A percentile compares a stretch with the other conserved stretches of the same genome.
Evolutionary conservation across 2,113 vertebrate species (phyloP).

Genomic region (Corynorhinus townsendii): DNA sequence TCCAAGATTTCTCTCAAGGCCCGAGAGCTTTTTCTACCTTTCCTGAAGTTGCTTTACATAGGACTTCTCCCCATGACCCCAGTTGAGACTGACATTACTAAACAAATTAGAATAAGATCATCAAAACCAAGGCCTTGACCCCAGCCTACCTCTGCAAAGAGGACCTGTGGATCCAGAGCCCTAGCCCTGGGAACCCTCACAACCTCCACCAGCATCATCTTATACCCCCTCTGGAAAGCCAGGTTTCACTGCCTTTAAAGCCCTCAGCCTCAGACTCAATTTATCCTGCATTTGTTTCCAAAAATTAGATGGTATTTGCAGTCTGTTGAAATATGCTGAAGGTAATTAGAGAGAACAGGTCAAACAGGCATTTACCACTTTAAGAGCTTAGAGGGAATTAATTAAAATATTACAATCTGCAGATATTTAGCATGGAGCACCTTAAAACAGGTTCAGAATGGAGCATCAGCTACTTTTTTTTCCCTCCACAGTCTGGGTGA

Average conservation of each 20-base stretch:
- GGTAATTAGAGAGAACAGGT: constrained; percentile 61
- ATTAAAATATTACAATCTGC: constrained; percentile 75
- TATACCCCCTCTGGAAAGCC: constrained; percentile 63
- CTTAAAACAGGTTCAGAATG: not conserved
- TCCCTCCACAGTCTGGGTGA: not conserved
- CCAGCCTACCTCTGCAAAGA: not conserved
- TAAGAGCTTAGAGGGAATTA: constrained; percentile 73
- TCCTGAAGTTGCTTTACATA: not conserved
- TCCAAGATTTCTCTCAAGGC: not conserved
- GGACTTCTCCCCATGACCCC: too few species aligned
- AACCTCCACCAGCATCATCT: constrained; percentile 55
- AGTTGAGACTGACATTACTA: not conserved
- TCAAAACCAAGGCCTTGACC: not conserved
- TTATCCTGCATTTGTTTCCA: constrained; percentile 75
- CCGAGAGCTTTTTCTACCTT: not conserved
- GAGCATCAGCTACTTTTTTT: not conserved
- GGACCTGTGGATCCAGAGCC: constrained; percentile 8
- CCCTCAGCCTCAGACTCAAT: constrained; percentile 75
- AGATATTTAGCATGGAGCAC: constrained; percentile 61
- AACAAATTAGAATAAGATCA: not conserved
- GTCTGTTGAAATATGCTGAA: constrained; percentile 53
- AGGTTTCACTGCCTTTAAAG: constrained; percentile 73
- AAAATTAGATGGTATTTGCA: constrained; percentile 75
- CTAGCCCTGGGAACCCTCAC: constrained; percentile 44
- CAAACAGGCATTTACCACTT: constrained; percentile 73